These are phyloP conservation scores for Oscheius sp. DNA, from an alignment of 2,888 invertebrate species.

Conservation along the genomic window DNA sequence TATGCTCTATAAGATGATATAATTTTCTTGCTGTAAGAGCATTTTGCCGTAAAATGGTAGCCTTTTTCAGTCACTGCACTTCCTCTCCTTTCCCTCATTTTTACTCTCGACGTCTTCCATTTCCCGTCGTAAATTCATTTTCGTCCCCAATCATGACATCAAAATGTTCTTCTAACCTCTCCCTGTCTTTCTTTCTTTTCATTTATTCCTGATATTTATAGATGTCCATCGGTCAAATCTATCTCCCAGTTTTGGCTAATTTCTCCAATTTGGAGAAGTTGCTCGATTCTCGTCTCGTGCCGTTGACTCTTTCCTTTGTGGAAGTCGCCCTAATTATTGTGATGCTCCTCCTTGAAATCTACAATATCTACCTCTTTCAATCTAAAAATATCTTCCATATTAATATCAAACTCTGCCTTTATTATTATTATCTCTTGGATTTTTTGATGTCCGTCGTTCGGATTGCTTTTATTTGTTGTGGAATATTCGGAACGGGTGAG, in stretches of 20 bases:
- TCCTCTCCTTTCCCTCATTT: too few relatives aligned
- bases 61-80: too few relatives aligned
- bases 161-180: too few relatives aligned
- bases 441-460: slow-evolving; percentile 13
- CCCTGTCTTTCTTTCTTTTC: too few relatives aligned
- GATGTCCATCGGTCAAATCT: slow-evolving; percentile 11
- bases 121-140: too few relatives aligned
- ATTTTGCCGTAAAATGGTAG: too few relatives aligned
- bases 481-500: not conserved
- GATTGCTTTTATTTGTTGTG: not conserved
- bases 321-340: slow-evolving; percentile 1
- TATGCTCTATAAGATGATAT: too few relatives aligned
- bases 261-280: slow-evolving; percentile 1
- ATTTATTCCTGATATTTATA: too few relatives aligned
- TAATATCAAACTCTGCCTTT: slow-evolving; percentile 18
- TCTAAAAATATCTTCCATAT: slow-evolving; percentile 21
- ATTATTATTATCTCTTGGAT: slow-evolving; percentile 18
- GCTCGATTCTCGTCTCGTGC: not conserved
- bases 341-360: slow-evolving; percentile 3
- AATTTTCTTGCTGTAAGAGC: too few relatives aligned
- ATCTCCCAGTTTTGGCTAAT: slow-evolving; percentile 10
- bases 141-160: too few relatives aligned
- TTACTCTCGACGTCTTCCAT: too few relatives aligned
- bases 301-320: not conserved
- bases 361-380: slow-evolving; percentile 26